These are phyloP conservation scores for Tenthredo notha DNA, from an alignment of 2,888 invertebrate genomes.

Conservation along the genomic window DNA sequence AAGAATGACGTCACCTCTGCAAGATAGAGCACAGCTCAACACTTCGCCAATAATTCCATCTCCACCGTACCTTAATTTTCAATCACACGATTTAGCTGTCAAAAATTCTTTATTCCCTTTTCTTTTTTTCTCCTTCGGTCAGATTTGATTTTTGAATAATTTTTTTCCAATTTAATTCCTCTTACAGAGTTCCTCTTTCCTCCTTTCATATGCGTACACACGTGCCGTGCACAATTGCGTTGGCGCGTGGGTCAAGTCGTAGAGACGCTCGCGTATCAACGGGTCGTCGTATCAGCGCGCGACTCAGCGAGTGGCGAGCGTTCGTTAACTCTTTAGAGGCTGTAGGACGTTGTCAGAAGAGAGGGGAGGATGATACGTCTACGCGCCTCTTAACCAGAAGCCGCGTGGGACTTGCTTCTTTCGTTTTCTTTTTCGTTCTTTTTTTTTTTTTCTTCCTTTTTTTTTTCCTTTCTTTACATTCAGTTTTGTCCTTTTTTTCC, in stretches of 20 bases:
- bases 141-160: background rate
- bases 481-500: conserved; percentile 5
- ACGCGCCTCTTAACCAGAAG: conserved; percentile 61
- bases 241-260: conserved; percentile 72
- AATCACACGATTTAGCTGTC: background rate
- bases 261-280: conserved; percentile 71
- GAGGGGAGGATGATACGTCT: conserved; percentile 55
- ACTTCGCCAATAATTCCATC: background rate
- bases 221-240: conserved; percentile 69
- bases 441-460: background rate
- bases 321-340: conserved; percentile 46
- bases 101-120: background rate
- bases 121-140: background rate
- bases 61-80: background rate
- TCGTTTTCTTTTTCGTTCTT: background rate
- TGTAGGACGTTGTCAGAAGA: conserved; percentile 27
- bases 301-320: conserved; percentile 44
- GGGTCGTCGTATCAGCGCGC: conserved; percentile 53
- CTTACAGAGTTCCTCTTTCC: background rate
- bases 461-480: background rate
- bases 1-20: conserved; percentile 42
- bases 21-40: conserved; percentile 12
- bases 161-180: background rate
- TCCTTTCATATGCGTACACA: conserved; percentile 10
- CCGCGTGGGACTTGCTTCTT: conserved; percentile 61